These are phyloP conservation scores for Chaetogeoica ovagalla DNA, from an alignment of 2,888 invertebrate genomes.

Conservation along the genomic window DNA sequence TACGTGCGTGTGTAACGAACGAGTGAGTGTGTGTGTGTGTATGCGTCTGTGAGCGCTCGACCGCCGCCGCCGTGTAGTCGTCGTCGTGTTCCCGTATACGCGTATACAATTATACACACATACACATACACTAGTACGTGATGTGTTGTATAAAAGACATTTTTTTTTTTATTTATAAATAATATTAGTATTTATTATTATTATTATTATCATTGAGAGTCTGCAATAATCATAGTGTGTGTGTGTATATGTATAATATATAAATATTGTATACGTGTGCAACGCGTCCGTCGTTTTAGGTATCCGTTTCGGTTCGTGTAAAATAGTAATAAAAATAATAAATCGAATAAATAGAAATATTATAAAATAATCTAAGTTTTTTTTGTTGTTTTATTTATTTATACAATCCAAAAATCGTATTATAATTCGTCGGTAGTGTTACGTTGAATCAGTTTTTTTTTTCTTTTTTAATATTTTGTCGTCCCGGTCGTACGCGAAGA, in stretches of 20 bases:
- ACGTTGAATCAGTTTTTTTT: not conserved
- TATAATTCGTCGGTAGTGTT: not conserved
- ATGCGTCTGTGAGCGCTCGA: constrained; percentile 17
- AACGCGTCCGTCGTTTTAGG: constrained; percentile 19
- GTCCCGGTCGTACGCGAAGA: constrained; percentile 10
- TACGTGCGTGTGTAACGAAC: not conserved
- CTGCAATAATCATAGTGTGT: not conserved
- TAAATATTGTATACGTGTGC: constrained; percentile 32
- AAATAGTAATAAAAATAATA: constrained; percentile 2
- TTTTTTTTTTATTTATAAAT: constrained; percentile 10
- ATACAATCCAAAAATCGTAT: not conserved
- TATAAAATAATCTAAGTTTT: not conserved
- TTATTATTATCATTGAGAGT: not conserved
- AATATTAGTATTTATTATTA: constrained; percentile 12
- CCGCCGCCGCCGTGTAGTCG: not conserved
- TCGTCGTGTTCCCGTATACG: constrained; percentile 16
- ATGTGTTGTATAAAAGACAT: not conserved
- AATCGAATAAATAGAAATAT: not conserved
- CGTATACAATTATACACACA: not conserved
- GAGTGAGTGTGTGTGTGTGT: not conserved
- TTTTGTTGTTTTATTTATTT: not conserved
- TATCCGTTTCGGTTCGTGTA: constrained; percentile 2
- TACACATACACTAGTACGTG: not conserved
- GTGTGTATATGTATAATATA: not conserved
- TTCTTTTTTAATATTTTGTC: not conserved